These are phyloP conservation scores for Sebastes miniatus DNA, from an alignment of 2,797 vertebrate genomes.

Conservation along the genomic window DNA sequence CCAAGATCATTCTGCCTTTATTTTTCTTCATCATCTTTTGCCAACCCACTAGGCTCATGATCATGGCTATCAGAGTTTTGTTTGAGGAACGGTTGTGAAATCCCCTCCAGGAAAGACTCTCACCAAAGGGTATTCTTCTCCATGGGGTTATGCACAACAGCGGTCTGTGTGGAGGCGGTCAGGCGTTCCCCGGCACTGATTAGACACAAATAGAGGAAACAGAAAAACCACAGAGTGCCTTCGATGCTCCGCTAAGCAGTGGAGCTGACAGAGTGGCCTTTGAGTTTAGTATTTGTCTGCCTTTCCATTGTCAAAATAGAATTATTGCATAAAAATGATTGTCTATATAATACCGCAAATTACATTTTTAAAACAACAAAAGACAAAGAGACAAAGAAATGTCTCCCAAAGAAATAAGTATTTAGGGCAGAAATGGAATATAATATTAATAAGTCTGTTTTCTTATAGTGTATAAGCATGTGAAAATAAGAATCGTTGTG, in stretches of 20 bases:
- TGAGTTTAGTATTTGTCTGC: conserved; percentile 15
- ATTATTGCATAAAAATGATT: neutral
- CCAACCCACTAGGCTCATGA: conserved; percentile 10
- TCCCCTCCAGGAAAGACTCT: conserved; percentile 44
- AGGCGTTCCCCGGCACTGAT: conserved; percentile 69
- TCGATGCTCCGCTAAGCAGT: conserved; percentile 40
- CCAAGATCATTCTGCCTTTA: conserved; percentile 9
- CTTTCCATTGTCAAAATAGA: neutral
- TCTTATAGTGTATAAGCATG: neutral
- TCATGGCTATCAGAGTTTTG: conserved; percentile 33
- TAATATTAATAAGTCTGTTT: neutral
- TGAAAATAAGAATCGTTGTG: neutral
- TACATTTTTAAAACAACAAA: neutral
- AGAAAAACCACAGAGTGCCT: conserved; percentile 68
- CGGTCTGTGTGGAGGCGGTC: conserved; percentile 66
- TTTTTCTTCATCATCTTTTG: conserved; percentile 2
- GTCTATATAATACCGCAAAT: neutral
- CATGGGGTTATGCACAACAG: conserved; percentile 63
- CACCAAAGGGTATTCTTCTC: conserved; percentile 56
- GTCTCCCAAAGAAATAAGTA: no score
- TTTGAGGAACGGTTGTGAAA: conserved; percentile 44
- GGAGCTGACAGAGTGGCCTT: conserved; percentile 27
- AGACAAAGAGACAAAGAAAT: neutral
- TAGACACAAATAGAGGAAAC: conserved; percentile 73
- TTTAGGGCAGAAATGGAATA: no score